Evolutionary conservation across 2,888 invertebrate genomes (phyloP).

Genomic region (Erynnis tages): DNA sequence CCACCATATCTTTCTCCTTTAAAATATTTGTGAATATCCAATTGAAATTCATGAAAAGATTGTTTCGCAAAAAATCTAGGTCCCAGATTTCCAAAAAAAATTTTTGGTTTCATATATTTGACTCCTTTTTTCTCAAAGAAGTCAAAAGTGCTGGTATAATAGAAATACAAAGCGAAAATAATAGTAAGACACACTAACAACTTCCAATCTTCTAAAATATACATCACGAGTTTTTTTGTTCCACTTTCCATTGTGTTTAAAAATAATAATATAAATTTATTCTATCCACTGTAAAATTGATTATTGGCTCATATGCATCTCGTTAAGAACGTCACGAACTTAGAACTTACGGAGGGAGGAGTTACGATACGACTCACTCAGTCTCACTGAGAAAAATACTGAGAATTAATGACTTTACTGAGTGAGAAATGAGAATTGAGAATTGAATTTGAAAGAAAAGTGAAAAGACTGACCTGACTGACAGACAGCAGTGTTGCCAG

Average conservation of each 20-base stretch:
- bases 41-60: conserved; percentile 73
- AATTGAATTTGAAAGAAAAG: too few relatives aligned
- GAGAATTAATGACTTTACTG: too few relatives aligned
- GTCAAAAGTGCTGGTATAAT: conserved; percentile 69
- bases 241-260: conserved; percentile 14
- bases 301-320: too few relatives aligned
- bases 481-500: too few relatives aligned
- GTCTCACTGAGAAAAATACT: too few relatives aligned
- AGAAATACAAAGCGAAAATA: conserved; percentile 58
- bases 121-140: conserved; percentile 72
- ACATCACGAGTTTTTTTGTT: conserved; percentile 37
- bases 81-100: conserved; percentile 75
- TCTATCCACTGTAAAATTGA: too few relatives aligned
- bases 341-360: too few relatives aligned
- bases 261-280: too few relatives aligned
- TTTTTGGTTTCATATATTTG: conserved; percentile 63
- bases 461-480: too few relatives aligned
- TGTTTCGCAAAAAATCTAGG: conserved; percentile 59
- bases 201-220: conserved; percentile 62
- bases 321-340: too few relatives aligned
- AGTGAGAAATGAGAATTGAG: too few relatives aligned
- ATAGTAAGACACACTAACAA: conserved; percentile 52
- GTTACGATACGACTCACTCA: too few relatives aligned
- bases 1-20: conserved; percentile 73
- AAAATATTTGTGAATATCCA: conserved; percentile 67